Evolutionary conservation across 2,113 vertebrate genomes (phyloP).

Genomic region (Psilopsiagon aurifrons): DNA sequence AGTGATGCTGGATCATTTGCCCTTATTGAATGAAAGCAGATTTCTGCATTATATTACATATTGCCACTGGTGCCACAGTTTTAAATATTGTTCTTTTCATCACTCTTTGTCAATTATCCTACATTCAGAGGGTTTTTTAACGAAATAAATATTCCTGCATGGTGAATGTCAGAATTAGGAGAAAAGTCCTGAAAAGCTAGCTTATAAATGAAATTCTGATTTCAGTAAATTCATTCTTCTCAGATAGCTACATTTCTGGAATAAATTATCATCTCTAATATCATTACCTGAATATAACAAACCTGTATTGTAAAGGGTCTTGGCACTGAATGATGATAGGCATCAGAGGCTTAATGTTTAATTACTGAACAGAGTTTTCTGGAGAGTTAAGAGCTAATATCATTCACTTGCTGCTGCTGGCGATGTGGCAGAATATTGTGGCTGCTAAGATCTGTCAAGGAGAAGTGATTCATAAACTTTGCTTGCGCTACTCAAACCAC

Average conservation of each 20-base stretch:
- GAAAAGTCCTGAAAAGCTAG: slow-evolving; percentile 18
- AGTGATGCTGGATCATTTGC: slow-evolving; percentile 42
- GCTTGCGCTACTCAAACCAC: not conserved
- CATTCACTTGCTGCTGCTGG: slow-evolving; percentile 18
- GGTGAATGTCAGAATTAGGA: slow-evolving; percentile 14
- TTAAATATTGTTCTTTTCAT: slow-evolving; percentile 44
- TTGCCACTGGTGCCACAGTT: not conserved
- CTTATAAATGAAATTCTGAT: slow-evolving; percentile 32
- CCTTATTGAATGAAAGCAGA: slow-evolving; percentile 37
- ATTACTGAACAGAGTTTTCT: slow-evolving; percentile 57
- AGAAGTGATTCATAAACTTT: slow-evolving; percentile 53
- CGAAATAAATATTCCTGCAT: slow-evolving; percentile 11
- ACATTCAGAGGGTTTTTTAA: not conserved
- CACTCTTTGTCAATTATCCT: slow-evolving; percentile 33
- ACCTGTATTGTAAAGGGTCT: not conserved
- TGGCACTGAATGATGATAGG: slow-evolving; percentile 25
- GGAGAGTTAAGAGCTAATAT: slow-evolving; percentile 20
- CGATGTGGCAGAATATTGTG: not conserved
- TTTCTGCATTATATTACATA: slow-evolving; percentile 7
- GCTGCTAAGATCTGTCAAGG: not conserved
- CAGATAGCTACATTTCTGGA: slow-evolving; percentile 21
- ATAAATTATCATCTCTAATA: slow-evolving; percentile 44
- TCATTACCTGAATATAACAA: slow-evolving; percentile 28
- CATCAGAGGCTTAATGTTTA: slow-evolving; percentile 42
- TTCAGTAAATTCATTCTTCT: slow-evolving; percentile 30